Evolutionary conservation across 2,113 vertebrate species (phyloP).

Genomic region (Mormoops blainvillei): DNA sequence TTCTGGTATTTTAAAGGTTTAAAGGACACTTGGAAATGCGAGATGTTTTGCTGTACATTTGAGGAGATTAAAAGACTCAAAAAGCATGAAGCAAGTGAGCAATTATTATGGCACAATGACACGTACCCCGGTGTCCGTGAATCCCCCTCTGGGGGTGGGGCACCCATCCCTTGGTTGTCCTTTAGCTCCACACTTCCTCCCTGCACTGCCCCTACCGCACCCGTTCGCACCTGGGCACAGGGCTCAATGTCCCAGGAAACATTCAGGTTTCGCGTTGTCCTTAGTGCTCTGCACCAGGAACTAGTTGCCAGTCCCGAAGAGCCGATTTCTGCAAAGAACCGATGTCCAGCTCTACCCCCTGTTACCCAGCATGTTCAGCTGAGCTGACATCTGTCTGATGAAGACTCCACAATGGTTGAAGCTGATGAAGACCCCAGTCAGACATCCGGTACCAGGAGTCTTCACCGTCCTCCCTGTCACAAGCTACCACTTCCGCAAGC

Average conservation of each 20-base stretch:
- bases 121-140: neutral
- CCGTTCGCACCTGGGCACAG: neutral
- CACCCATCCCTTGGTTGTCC: neutral
- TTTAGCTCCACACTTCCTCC: neutral
- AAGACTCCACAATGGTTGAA: neutral
- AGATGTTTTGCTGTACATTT: neutral
- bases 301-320: too few species aligned
- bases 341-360: neutral
- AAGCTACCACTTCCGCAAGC: neutral
- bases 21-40: neutral
- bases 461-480: neutral
- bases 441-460: neutral
- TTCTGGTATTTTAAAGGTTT: neutral
- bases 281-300: neutral
- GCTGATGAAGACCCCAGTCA: neutral
- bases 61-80: neutral
- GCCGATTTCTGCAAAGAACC: too few species aligned
- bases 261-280: neutral
- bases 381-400: neutral
- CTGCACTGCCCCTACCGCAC: neutral
- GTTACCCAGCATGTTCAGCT: neutral
- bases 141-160: rapidly evolving
- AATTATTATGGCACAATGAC: neutral
- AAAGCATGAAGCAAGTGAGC: neutral
- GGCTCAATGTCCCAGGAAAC: neutral